These are phyloP conservation scores for Andrena trimmerana DNA, from an alignment of 2,888 invertebrate species.

Conservation along the genomic window DNA sequence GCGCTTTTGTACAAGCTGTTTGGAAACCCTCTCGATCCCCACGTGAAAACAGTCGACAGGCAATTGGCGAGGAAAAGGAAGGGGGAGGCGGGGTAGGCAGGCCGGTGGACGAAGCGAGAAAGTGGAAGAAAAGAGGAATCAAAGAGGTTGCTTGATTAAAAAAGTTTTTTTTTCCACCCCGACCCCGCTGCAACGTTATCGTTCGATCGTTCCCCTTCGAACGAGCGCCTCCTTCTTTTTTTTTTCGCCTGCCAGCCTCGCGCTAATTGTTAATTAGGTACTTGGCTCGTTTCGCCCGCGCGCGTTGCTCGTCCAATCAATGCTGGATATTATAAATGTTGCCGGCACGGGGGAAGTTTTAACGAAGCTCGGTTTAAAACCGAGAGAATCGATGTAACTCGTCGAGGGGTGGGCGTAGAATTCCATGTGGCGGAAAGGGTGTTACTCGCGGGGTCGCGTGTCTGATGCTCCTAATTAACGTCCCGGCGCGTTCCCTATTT, in stretches of 20 bases:
- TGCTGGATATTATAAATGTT: slow-evolving; percentile 30
- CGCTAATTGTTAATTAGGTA: slow-evolving; percentile 50
- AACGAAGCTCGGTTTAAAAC: slow-evolving; percentile 44
- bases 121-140: neutral
- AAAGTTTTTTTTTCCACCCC: slow-evolving; percentile 9
- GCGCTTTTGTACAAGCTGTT: slow-evolving; percentile 48
- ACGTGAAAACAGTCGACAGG: slow-evolving; percentile 37
- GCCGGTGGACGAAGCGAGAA: neutral
- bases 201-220: neutral
- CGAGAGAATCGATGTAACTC: slow-evolving; percentile 11
- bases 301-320: slow-evolving; percentile 14
- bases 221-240: neutral
- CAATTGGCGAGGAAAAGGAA: neutral
- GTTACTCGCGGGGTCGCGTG: slow-evolving; percentile 18
- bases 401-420: neutral
- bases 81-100: too few species aligned
- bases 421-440: neutral
- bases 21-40: slow-evolving; percentile 28
- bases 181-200: neutral
- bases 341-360: slow-evolving; percentile 38
- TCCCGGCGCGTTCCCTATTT: slow-evolving; percentile 38
- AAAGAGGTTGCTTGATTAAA: slow-evolving; percentile 20
- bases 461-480: slow-evolving; percentile 56
- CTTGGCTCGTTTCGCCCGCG: neutral
- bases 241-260: neutral